A percentile compares a stretch with the other conserved stretches of the same genome.
Evolutionary conservation across 2,113 vertebrate genomes (phyloP).

Genomic region (Taurulus bubalis): DNA sequence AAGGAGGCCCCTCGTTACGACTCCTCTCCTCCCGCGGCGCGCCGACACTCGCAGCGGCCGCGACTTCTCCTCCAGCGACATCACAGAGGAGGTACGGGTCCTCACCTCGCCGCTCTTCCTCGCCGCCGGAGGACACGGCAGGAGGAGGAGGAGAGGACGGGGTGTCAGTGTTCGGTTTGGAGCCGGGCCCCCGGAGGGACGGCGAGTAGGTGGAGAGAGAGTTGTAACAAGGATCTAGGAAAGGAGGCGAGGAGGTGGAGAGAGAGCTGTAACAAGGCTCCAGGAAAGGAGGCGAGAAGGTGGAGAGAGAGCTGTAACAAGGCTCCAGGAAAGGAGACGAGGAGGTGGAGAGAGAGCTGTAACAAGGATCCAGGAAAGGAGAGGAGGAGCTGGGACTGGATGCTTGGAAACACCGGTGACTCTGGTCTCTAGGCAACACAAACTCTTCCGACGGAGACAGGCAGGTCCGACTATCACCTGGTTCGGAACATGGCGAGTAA

Average conservation of each 20-base stretch:
- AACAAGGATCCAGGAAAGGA: constrained; percentile 1
- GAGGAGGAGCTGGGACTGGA: not conserved
- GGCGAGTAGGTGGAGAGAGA: constrained; percentile 7
- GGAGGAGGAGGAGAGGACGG: constrained; percentile 22
- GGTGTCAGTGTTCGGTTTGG: constrained; percentile 6
- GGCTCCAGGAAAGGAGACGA: constrained; percentile 10
- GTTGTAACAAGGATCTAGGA: constrained; percentile 14
- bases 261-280: constrained; percentile 21
- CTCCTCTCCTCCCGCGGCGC: constrained; percentile 71
- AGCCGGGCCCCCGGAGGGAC: constrained; percentile 19
- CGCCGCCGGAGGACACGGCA: constrained; percentile 25
- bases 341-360: constrained; percentile 21
- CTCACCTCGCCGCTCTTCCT: constrained; percentile 44
- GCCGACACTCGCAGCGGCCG: constrained; percentile 67
- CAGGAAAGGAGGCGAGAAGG: not conserved
- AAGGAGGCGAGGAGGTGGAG: constrained; percentile 7
- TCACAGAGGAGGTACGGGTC: constrained; percentile 63
- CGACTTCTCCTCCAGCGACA: constrained; percentile 74
- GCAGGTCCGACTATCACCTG: not conserved
- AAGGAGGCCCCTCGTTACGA: constrained; percentile 83
- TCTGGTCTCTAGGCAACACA: not conserved
- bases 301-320: constrained; percentile 14
- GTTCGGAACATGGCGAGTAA: not conserved
- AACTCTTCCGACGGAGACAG: constrained; percentile 15
- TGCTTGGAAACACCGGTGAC: constrained; percentile 23